Conservation (phyloP, 92 coral and sea anemone species). For the Heteractis magnifica region DNA sequence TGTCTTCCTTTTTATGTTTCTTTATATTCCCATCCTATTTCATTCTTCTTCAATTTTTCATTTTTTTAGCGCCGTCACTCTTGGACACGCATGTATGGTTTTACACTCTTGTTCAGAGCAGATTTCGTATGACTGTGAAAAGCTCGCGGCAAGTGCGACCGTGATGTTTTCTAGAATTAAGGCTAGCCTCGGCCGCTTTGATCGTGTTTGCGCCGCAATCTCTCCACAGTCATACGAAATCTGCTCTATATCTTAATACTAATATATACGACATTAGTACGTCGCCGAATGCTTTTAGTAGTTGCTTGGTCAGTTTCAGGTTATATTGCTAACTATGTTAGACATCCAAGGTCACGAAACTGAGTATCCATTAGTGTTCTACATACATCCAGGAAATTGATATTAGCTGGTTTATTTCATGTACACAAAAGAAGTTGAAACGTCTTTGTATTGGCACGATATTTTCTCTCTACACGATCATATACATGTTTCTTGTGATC, state of each 20-base stretch:
- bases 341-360: background rate
- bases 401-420: background rate
- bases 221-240: too few species aligned
- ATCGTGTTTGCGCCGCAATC: too few species aligned
- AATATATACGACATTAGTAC: too few species aligned
- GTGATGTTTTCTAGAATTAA: too few species aligned
- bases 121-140: too few species aligned
- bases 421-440: background rate
- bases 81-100: too few species aligned
- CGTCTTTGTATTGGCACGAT: background rate
- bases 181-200: too few species aligned
- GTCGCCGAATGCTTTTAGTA: too few species aligned
- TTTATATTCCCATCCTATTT: background rate
- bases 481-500: too few species aligned
- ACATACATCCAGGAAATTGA: slow-evolving; percentile 4
- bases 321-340: background rate
- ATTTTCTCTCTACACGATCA: background rate
- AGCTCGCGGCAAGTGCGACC: background rate
- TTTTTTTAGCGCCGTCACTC: background rate
- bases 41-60: background rate
- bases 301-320: background rate
- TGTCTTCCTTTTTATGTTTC: background rate
- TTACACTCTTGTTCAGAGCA: background rate
- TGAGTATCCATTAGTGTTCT: background rate
- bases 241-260: too few species aligned